Percentiles rank a stretch among this genome's conserved stretches.
Conservation (phyloP, 2,113 vertebrate species). For the Tamias sibiricus region DNA sequence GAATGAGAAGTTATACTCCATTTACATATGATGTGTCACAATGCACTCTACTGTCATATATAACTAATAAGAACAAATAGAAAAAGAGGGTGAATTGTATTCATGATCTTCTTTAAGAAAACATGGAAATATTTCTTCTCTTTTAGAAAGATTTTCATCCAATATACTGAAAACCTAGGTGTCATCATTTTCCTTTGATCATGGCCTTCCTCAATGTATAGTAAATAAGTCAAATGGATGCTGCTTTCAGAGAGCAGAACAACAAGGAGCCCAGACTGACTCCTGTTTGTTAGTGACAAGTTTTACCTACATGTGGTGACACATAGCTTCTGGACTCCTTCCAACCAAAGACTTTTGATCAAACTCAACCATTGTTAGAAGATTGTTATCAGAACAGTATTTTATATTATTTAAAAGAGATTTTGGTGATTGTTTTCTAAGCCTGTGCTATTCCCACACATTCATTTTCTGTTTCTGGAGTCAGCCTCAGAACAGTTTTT, state of each 20-base stretch:
- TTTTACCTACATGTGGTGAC: neutral
- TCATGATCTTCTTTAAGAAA: conserved; percentile 40
- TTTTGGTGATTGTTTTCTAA: neutral
- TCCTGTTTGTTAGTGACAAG: neutral
- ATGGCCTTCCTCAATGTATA: neutral
- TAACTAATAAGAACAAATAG: too few species aligned
- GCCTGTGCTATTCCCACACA: neutral
- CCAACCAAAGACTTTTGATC: conserved; percentile 13
- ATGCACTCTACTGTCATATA: too few species aligned
- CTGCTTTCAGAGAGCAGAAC: neutral
- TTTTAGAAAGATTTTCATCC: conserved; percentile 32
- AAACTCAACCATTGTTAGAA: conserved; percentile 10
- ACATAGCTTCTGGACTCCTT: conserved; percentile 6
- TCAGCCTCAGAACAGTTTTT: neutral
- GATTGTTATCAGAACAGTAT: neutral
- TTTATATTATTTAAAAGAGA: conserved; percentile 47
- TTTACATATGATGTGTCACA: too few species aligned
- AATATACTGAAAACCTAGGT: neutral
- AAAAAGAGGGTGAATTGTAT: neutral
- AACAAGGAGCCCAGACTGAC: neutral
- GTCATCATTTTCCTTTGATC: neutral
- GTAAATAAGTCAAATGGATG: neutral
- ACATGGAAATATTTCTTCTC: neutral
- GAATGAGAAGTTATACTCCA: too few species aligned
- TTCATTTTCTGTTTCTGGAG: conserved; percentile 3